A percentile compares a stretch with the other conserved stretches of the same genome.
phyloP scores from a whole-genome alignment of 2,888 invertebrate species.

The Nomada ruficornis region DNA sequence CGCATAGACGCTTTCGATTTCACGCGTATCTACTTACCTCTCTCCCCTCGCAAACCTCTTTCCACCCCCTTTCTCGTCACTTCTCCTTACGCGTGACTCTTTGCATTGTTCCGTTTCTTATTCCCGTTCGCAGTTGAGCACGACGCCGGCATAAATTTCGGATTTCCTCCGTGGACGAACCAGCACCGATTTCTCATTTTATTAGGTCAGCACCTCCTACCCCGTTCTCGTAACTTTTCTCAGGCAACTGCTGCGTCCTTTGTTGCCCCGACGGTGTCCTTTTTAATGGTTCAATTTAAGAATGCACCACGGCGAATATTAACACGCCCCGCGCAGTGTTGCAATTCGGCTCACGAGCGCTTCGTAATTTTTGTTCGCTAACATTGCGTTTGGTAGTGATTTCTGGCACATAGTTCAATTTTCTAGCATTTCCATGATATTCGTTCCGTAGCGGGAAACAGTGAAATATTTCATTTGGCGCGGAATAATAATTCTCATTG shows the following conservation, averaged over 20 bases:
- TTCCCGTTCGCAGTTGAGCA: slow-evolving; percentile 7
- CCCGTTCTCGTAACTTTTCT: slow-evolving; percentile 28
- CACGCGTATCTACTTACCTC: no score
- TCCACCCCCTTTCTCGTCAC: background rate
- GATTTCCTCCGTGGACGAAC: slow-evolving; percentile 35
- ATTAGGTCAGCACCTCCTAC: slow-evolving; percentile 12
- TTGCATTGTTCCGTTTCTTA: slow-evolving; percentile 11
- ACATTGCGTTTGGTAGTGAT: no score
- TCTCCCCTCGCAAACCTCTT: background rate
- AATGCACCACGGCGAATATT: slow-evolving; percentile 19
- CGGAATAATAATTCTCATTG: no score
- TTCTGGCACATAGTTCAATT: no score
- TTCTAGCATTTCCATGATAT: no score
- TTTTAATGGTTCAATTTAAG: slow-evolving; percentile 35
- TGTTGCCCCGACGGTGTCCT: slow-evolving; percentile 17
- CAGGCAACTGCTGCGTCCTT: background rate
- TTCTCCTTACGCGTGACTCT: background rate
- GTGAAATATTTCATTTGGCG: no score
- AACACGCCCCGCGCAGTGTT: background rate
- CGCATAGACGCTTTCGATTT: no score
- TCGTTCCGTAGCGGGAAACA: no score
- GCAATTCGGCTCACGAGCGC: background rate
- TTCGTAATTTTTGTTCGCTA: background rate
- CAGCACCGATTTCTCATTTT: slow-evolving; percentile 40
- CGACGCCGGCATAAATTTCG: slow-evolving; percentile 43